These are phyloP conservation scores for Hozukius guyotensis DNA, from an alignment of 2,797 vertebrate species.

Conservation along the genomic window DNA sequence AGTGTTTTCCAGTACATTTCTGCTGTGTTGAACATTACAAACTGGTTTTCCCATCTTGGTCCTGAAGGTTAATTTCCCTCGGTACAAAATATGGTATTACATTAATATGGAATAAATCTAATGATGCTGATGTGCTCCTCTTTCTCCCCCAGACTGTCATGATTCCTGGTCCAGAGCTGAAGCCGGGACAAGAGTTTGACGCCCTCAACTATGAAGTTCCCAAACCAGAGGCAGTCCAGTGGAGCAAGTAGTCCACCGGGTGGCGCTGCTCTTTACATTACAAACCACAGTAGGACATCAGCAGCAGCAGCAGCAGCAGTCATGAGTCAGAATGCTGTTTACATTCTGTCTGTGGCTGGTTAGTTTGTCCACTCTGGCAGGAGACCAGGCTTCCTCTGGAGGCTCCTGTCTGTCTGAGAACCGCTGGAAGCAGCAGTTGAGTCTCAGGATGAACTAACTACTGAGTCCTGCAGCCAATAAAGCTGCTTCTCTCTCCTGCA, in stretches of 20 bases:
- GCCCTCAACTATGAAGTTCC: constrained; percentile 69
- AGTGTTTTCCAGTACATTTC: too few species aligned
- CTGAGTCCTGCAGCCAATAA: background rate
- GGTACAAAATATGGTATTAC: too few species aligned
- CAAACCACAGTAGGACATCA: background rate
- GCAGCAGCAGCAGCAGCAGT: background rate
- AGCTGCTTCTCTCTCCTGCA: background rate
- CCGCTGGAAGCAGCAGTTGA: constrained; percentile 22
- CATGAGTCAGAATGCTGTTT: background rate
- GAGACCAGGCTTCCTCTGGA: constrained; percentile 8
- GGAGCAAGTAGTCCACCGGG: constrained; percentile 68
- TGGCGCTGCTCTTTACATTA: constrained; percentile 15
- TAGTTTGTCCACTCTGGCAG: constrained; percentile 24
- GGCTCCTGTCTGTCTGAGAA: constrained; percentile 6
- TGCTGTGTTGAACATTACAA: background rate
- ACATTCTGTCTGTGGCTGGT: constrained; percentile 6
- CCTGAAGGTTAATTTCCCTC: background rate
- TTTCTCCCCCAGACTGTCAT: constrained; percentile 86
- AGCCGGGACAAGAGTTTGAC: constrained; percentile 84
- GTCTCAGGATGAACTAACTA: constrained; percentile 4
- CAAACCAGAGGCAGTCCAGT: constrained; percentile 75
- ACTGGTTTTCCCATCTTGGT: background rate
- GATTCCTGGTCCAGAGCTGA: constrained; percentile 87
- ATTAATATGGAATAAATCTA: background rate
- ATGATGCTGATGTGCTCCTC: background rate